Percentiles rank a stretch among this genome's conserved stretches.
phyloP scores from a whole-genome alignment of 2,888 invertebrate genomes.

The Folsomia manolachei region DNA sequence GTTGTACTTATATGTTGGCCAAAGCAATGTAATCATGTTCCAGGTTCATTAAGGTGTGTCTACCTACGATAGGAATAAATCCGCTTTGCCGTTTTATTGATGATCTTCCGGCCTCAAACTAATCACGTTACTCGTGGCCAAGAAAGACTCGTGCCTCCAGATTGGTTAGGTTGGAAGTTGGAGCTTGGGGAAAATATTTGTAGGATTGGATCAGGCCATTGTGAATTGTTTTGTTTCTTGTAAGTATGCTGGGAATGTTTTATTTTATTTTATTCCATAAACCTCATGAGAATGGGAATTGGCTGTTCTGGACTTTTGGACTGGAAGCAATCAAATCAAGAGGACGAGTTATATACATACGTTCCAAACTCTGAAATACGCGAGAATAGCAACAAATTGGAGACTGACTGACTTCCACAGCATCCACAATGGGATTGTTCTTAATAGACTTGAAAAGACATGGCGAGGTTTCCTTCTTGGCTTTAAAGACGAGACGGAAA shows the following conservation, averaged over 20 bases:
- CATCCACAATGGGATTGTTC: conserved; percentile 4
- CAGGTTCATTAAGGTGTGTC: conserved; percentile 8
- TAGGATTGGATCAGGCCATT: neutral
- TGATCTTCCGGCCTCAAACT: neutral
- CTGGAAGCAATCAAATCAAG: neutral
- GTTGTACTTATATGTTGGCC: too few relatives aligned
- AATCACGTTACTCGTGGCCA: neutral
- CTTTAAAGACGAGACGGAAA: too few relatives aligned
- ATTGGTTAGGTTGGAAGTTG: neutral
- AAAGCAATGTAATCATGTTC: neutral
- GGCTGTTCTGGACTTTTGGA: too few relatives aligned
- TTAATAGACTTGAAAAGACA: neutral
- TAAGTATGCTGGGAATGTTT: neutral
- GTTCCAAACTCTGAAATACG: neutral
- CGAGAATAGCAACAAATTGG: conserved; percentile 2
- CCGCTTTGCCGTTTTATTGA: neutral
- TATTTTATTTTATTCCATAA: neutral
- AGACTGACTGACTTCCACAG: neutral
- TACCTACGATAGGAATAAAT: neutral
- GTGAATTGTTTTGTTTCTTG: too few relatives aligned
- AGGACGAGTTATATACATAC: neutral
- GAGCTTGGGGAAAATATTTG: neutral
- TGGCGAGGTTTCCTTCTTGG: too few relatives aligned
- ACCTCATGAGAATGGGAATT: neutral
- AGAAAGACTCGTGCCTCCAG: neutral